Evolutionary conservation across 2,888 invertebrate species (phyloP).

Genomic region (Petrolisthes cinctipes): DNA sequence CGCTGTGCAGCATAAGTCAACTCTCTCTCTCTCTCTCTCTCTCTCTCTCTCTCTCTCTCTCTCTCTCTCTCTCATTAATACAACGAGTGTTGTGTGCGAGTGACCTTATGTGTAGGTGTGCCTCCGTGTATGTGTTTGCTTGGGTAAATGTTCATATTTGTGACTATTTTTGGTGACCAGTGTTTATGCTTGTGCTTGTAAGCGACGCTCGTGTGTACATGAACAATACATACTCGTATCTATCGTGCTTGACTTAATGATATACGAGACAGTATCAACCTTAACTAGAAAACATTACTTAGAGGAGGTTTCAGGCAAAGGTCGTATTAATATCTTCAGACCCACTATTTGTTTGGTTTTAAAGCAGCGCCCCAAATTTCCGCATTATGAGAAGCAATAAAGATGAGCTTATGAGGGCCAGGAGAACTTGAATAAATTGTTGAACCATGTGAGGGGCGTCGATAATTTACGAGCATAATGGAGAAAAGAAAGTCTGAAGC

Average conservation of each 20-base stretch:
- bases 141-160: background rate
- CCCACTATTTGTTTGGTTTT: too few relatives aligned
- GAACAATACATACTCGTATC: too few relatives aligned
- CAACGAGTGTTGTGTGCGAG: background rate
- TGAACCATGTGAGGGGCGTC: background rate
- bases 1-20: background rate
- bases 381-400: too few relatives aligned
- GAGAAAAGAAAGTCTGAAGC: background rate
- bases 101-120: background rate
- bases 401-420: too few relatives aligned
- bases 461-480: conserved; percentile 1
- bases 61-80: background rate
- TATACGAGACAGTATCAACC: too few relatives aligned
- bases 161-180: background rate
- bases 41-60: conserved; percentile 15
- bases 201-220: background rate
- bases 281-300: too few relatives aligned
- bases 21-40: conserved; percentile 14
- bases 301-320: too few relatives aligned
- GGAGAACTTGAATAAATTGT: background rate
- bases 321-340: too few relatives aligned
- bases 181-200: background rate
- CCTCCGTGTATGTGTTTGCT: background rate
- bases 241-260: too few relatives aligned
- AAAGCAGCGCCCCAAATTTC: too few relatives aligned